Base-by-base conservation (phyloP, 2,797 vertebrate genomes). In the Enteromius paludinosus region DNA sequence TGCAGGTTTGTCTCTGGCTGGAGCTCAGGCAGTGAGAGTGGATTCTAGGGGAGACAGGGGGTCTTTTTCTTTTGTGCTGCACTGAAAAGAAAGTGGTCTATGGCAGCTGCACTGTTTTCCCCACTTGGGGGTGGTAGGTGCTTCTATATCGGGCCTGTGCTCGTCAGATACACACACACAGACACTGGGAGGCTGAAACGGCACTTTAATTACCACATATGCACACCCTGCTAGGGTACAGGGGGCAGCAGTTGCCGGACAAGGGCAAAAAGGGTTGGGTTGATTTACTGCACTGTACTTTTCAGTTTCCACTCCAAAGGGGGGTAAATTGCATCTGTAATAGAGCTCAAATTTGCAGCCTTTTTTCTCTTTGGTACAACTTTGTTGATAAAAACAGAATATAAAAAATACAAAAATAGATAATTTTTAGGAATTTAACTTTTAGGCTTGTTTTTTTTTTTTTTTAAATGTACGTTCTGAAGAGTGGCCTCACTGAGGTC, bases 91-190 rank as follows among this genome's bases (percentile, higher is more conserved):
- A 91, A 90, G 78, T 70, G 90, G 92, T 91, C 87, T 89, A 90
- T 92, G 91, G 95, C 96, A 95, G 96, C 94, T 95, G 95, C 94
- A 88, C 96, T 94, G 93, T 95, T 95, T 95, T 95, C 96, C 97
- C 97, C 98, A 92, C 97, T 97, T 96, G 97, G 97, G 96, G 98
- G 97, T 97, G 95, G 96, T 97, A 97, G 95, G 96, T 91, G 90
- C 97, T 96, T 92, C 95, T 93, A 95, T 95, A 98, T 92, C 89
- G 89, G 90, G 89, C 88, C 84, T 81, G 74, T 83, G 75, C 87
- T 73, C 76, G 84, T 89, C 83, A 59, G 62, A 85, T 68, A 66
- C 65, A 70, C 89, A 90, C 90, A 91, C 87, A 85, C 85, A 90
- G 89, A 91, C 89, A 87, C 52, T 75, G 79, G 93, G 91, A 91